A percentile compares a stretch with the other conserved stretches of the same genome.
These are phyloP conservation scores for Pithys albifrons DNA, from an alignment of 2,113 vertebrate genomes.

Conservation along the genomic window DNA sequence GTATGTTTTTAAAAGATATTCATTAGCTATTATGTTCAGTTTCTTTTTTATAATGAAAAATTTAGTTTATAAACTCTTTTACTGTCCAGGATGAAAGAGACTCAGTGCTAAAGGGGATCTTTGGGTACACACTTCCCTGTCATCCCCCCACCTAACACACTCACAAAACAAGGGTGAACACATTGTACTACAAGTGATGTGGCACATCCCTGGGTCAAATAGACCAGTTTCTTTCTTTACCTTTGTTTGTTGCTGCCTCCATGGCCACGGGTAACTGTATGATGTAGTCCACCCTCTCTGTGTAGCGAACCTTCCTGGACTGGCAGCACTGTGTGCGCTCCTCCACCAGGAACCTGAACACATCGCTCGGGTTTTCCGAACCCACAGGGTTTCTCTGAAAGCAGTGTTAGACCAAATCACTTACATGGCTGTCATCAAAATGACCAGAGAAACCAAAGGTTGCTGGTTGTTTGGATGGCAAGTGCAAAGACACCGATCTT, in stretches of 20 bases:
- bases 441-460: not conserved
- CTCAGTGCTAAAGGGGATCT: not conserved
- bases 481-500: not conserved
- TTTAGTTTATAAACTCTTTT: not conserved
- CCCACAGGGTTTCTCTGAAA: conserved; percentile 90
- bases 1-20: not conserved
- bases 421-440: fast-evolving
- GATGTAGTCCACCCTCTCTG: conserved; percentile 90
- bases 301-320: conserved; percentile 91
- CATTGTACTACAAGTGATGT: not conserved
- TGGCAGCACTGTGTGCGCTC: conserved; percentile 96
- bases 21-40: not conserved
- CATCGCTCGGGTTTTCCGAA: conserved; percentile 92
- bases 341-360: conserved; percentile 95
- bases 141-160: not conserved
- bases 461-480: not conserved
- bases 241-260: conserved; percentile 92
- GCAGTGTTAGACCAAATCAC: not conserved
- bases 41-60: not conserved
- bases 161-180: not conserved
- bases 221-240: conserved; percentile 62
- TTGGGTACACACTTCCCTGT: not conserved
- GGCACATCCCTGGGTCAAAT: not conserved
- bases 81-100: not conserved
- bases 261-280: conserved; percentile 93